Evolutionary conservation across 1,140 invertebrate species (phyloP), one percentile per base, ranked within the genome.

Genomic region (Magallana gigas): DNA sequence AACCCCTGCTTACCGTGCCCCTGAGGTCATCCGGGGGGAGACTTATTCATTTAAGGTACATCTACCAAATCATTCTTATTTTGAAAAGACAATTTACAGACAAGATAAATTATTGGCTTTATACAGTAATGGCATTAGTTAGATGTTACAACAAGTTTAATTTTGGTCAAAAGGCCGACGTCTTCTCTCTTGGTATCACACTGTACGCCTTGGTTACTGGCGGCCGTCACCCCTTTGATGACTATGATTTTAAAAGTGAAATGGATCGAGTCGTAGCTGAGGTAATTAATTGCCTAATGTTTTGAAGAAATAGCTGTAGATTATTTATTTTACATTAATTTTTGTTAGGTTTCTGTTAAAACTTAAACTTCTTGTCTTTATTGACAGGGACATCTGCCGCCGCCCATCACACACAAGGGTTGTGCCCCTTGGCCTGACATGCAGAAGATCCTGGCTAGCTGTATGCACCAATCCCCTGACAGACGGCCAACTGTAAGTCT

Each of bases 161-260:
- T 48, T 48, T 48, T 48, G 1, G 36, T 48, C 5, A 5, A 29
- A 84, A 94, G 93, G 93, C 93, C 56, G 94, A 94, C 86, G 88
- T 94, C 3, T 94, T 93, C 87, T 94, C 94, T 5, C 92, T 92
- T 88, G 94, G 94, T 5, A 91, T 94, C 11, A 91, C 92, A 5
- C 83, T 94, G 84, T 94, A 93, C 84, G 88, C 90, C 48, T 83
- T 94, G 83, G 59, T 94, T 62, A 93, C 93, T 14, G 90, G 90
- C 6, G 93, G 93, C 6, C 89, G 87, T 62, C 94, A 94, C 88
- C 94, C 93, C 36, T 93, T 92, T 89, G 90, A 93, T 71, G 91
- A 93, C 23, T 87, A 93, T 58, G 91, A 92, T 48, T 93, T 88
- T 16, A 91, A 91, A 85, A 89, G 85, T 86, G 92, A 94, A 88